Conservation (phyloP, 2,888 invertebrate species). For the Iphiclides podalirius region DNA sequence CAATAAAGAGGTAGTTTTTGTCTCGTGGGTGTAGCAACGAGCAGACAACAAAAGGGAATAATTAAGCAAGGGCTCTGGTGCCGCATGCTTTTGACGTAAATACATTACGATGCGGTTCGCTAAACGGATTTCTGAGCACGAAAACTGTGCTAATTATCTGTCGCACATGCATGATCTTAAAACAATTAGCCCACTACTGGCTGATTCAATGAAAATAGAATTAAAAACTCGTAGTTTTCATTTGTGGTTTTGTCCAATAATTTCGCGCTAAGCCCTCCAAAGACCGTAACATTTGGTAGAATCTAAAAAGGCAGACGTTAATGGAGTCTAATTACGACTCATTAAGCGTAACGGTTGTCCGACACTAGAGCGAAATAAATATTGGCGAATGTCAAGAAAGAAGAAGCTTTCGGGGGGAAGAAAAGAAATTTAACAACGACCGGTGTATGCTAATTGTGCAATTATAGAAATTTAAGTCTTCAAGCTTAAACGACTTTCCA, state of each 20-base stretch:
- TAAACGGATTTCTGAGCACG: neutral
- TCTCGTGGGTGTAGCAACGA: too few species aligned
- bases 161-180: neutral
- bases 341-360: conserved; percentile 2
- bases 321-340: conserved; percentile 10
- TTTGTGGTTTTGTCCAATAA: too few species aligned
- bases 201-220: neutral
- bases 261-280: neutral
- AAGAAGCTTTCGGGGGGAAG: conserved; percentile 6
- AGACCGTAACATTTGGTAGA: neutral
- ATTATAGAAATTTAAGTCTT: conserved; percentile 23
- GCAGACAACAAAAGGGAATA: neutral
- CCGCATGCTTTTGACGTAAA: neutral
- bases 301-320: conserved; percentile 8
- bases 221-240: too few species aligned
- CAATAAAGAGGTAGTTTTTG: too few species aligned
- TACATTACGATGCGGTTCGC: neutral
- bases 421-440: conserved; percentile 14
- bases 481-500: conserved; percentile 13
- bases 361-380: conserved; percentile 14
- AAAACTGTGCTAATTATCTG: neutral
- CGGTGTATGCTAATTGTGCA: conserved; percentile 23
- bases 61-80: neutral
- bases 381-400: conserved; percentile 18
- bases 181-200: neutral